A percentile compares a stretch with the other conserved stretches of the same genome.
phyloP scores from a whole-genome alignment of 1,140 invertebrate species.

The Drosophila eugracilis region DNA sequence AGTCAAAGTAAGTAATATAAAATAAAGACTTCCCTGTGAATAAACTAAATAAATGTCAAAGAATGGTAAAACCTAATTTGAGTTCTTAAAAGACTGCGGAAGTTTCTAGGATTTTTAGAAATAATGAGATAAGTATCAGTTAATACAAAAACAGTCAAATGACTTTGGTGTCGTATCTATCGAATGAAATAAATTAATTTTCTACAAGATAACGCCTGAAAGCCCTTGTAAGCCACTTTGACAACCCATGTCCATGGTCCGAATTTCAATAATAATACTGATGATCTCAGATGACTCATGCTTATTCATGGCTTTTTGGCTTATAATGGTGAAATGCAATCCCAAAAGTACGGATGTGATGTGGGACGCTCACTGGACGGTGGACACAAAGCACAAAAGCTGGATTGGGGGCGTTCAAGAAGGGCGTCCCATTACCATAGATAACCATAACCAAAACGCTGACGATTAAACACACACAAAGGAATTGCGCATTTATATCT shows the following conservation, averaged over 20 bases:
- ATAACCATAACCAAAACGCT: slow-evolving; percentile 54
- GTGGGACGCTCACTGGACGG: slow-evolving; percentile 37
- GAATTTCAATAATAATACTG: slow-evolving; percentile 3
- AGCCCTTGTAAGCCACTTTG: slow-evolving; percentile 8
- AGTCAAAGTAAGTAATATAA: background rate
- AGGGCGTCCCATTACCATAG: slow-evolving; percentile 21
- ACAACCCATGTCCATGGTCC: slow-evolving; percentile 1
- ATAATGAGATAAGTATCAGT: background rate
- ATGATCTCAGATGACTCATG: slow-evolving; percentile 30
- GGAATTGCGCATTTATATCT: slow-evolving; percentile 42
- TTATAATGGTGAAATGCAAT: slow-evolving; percentile 27
- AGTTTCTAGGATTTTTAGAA: background rate
- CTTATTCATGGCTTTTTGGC: background rate
- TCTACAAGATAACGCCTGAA: slow-evolving; percentile 9
- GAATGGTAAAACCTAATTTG: slow-evolving; percentile 9
- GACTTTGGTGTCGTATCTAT: slow-evolving; percentile 1
- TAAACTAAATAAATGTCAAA: background rate
- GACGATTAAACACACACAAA: slow-evolving; percentile 55
- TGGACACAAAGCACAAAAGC: slow-evolving; percentile 33
- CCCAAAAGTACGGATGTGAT: slow-evolving; percentile 13
- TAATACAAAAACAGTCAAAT: background rate
- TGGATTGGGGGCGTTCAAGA: slow-evolving; percentile 21
- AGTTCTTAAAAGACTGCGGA: background rate
- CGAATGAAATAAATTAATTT: background rate
- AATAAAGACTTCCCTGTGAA: too few species aligned